Evolutionary conservation across 2,113 vertebrate genomes (phyloP).

Genomic region (Prochilodus magdalenae): DNA sequence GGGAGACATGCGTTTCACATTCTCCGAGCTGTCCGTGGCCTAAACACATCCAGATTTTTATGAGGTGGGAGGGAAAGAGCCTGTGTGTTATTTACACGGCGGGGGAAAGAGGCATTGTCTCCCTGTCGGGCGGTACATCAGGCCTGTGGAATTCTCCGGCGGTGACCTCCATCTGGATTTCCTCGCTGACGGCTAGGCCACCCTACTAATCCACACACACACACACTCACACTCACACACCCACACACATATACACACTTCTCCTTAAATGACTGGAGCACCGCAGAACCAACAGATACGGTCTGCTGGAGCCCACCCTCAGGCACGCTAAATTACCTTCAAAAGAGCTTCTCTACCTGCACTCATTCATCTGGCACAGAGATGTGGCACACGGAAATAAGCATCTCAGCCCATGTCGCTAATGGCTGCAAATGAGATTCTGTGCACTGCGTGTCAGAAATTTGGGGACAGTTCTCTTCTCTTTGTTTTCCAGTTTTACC

Average conservation of each 20-base stretch:
- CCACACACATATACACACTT: conserved; percentile 5
- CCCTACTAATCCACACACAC: conserved; percentile 47
- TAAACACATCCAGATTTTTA: conserved; percentile 78
- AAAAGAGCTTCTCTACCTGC: conserved; percentile 36
- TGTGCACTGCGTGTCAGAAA: not conserved
- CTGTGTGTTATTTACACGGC: conserved; percentile 78
- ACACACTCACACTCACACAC: conserved; percentile 35
- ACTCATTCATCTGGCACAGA: conserved; percentile 14
- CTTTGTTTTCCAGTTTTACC: too few species aligned
- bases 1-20: conserved; percentile 65
- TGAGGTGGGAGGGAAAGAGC: conserved; percentile 67
- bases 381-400: not conserved
- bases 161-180: conserved; percentile 83
- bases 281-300: conserved; percentile 54
- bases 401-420: not conserved
- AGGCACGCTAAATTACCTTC: conserved; percentile 44
- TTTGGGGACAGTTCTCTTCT: too few species aligned
- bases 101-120: conserved; percentile 68
- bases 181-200: conserved; percentile 66
- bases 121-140: conserved; percentile 73
- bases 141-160: conserved; percentile 78
- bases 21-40: conserved; percentile 74
- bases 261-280: conserved; percentile 25
- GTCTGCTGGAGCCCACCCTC: conserved; percentile 41
- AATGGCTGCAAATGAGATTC: conserved; percentile 33